Evolutionary conservation across 53 echinoderm and acorn worm species (phyloP), one percentile per base, ranked within the genome.

Genomic region (Paelopatides confundens): DNA sequence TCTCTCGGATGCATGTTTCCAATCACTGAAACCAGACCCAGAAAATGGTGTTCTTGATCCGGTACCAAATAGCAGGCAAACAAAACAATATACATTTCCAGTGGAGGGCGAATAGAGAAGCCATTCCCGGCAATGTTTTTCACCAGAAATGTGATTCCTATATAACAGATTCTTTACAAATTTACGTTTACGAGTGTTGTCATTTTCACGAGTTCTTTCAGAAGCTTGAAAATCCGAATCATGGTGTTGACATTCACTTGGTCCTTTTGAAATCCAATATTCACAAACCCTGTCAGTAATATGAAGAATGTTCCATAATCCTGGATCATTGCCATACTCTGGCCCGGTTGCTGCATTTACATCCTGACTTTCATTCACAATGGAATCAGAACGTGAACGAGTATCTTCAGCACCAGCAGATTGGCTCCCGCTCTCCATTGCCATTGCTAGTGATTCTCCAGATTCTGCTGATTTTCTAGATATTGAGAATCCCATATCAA

Each of bases 41-140:
- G 69, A 69, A 69, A 69, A 69, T 69, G 69, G 69, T 69, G 69
- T 69, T 69, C 69, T 69, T 69, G 69, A 69, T 69, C 69, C 69
- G 69, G 69, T 69, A 69, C 69, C 69, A 69, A 69, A 69, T 69
- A 69, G 69, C 69, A 69, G 69, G 69, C 69, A 69, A 69, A 69
- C 69, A 69, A 69, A 69, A 69, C 69, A 69, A 3, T 69, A 69
- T 69, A 69, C 69, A 69, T 69, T 69, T 69, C 69, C 69, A 69
- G 69, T 69, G 69, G 69, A 69, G 69, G 69, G 69, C 69, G 69
- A 69, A 69, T 69, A 69, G 69, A 69, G 69, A 69, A 69, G 69
- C 69, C 69, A 69, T 69, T 69, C 69, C 69, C 69, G 69, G 69
- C 69, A 30, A 69, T 69, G 69, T 69, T 69, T 69, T 35, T 69